Evolutionary conservation across 2,797 vertebrate species (phyloP), one percentile per base, ranked within the genome.

Genomic region (Channa striata): DNA sequence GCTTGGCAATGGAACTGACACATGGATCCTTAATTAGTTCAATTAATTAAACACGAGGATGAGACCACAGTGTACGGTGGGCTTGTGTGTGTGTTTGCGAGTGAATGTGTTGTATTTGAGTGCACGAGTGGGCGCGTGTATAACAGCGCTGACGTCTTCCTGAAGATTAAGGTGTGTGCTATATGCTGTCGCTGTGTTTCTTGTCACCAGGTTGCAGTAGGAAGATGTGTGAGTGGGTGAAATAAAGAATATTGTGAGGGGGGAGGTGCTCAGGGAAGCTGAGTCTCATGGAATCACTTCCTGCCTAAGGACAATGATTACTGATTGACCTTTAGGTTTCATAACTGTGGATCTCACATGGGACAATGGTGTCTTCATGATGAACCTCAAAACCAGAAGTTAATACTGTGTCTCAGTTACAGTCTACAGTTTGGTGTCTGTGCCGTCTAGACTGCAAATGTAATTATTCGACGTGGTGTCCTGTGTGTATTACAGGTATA

Each of bases 41-140:
- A 91, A 91, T 93, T 92, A 90, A 94, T 93, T 91, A 91, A 88
- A 77, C 61, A 60, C n/a, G n/a, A 68, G 68, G 83, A 67, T 57
- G 46, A 77, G 64, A 49, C 40, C 19, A 20, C 7, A 5, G 30
- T 36, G 11, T 10, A 30, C 25, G 4, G 25, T 30, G 6, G 25
- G 25, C 25, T 30, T 30, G 16, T 16, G 48, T 47, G 44, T 59
- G 49, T 43, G 49, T 30, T 30, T 30, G 25, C 2, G 25, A 30
- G 25, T 30, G 25, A 30, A 30, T 30, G 25, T 30, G 25, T 30
- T 30, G n/a, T n/a, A n/a, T n/a, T 30, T 36, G 40, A 58, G 39
- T 6, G 49, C 44, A 59, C 30, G 25, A 23, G 8, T 21, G 54
- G 16, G 58, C 65, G 65, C 37, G 8, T 19, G 25, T 16, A 5